Conservation (phyloP, 2,113 vertebrate genomes). For the Myrmophylax atrothorax region DNA sequence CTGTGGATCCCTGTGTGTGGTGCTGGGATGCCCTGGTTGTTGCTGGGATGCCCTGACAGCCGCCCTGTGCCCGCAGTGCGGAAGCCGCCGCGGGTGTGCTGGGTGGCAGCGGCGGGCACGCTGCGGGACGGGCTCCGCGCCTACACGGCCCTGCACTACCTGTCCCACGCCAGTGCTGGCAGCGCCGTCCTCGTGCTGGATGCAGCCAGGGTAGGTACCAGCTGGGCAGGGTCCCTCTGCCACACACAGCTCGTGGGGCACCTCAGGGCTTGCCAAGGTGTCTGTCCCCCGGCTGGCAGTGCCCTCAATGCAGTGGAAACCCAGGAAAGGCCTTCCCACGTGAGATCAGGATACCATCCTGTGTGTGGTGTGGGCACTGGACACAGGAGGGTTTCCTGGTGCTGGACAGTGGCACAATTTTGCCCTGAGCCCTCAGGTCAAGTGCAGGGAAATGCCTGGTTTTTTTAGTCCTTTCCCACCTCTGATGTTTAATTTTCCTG, state of each 20-base stretch:
- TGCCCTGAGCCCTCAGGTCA: neutral
- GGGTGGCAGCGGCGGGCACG: constrained; percentile 80
- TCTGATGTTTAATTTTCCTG: neutral
- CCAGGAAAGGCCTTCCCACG: neutral
- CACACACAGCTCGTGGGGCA: neutral
- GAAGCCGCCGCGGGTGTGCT: constrained; percentile 89
- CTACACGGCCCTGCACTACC: constrained; percentile 91
- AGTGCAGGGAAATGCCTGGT: neutral
- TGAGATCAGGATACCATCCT: neutral
- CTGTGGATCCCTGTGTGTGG: too few species aligned
- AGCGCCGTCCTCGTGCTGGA: constrained; percentile 89
- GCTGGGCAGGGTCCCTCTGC: neutral
- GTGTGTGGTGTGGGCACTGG: neutral
- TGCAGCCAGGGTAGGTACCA: constrained; percentile 88
- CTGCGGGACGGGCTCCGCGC: constrained; percentile 87
- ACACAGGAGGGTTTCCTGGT: neutral
- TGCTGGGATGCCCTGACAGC: too few species aligned
- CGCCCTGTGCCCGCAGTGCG: constrained; percentile 71
- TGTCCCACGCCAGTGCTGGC: constrained; percentile 82
- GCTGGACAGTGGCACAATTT: neutral
- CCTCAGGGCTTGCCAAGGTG: too few species aligned
- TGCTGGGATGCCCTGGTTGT: too few species aligned
- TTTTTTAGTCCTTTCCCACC: neutral
- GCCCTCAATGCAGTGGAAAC: neutral
- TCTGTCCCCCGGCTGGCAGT: neutral